A percentile compares a stretch with the other conserved stretches of the same genome.
Conservation (phyloP, 2,113 vertebrate genomes). For the Chroicocephalus ridibundus region DNA sequence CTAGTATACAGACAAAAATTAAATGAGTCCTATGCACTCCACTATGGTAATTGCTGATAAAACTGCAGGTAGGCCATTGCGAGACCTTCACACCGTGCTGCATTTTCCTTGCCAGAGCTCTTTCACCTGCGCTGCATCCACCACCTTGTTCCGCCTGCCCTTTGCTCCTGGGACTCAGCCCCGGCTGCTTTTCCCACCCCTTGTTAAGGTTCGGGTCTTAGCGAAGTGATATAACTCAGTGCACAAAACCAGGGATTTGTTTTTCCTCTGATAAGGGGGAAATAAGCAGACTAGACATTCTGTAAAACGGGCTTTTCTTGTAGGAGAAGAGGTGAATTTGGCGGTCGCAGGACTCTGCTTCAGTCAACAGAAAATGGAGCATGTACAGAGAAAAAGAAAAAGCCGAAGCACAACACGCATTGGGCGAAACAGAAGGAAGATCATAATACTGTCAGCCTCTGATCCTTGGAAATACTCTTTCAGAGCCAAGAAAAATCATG, state of each 20-base stretch:
- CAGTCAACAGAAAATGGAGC: not conserved
- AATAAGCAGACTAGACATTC: rapidly evolving
- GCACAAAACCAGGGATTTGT: not conserved
- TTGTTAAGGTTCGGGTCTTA: no score
- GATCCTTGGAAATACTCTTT: not conserved
- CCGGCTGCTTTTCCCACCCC: not conserved
- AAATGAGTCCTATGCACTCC: rapidly evolving
- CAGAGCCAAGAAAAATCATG: not conserved
- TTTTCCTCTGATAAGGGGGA: not conserved
- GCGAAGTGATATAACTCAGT: rapidly evolving
- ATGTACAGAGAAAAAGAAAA: not conserved
- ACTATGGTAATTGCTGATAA: not conserved
- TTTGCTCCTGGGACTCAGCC: not conserved
- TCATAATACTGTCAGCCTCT: not conserved
- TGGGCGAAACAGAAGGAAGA: not conserved
- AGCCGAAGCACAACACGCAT: rapidly evolving
- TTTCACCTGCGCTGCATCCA: not conserved
- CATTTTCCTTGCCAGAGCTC: not conserved
- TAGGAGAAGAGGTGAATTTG: not conserved
- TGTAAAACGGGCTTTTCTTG: not conserved
- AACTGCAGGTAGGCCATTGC: no score
- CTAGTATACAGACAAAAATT: rapidly evolving
- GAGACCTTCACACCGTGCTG: rapidly evolving
- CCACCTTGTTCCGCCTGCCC: no score
- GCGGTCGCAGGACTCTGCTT: not conserved